Conservation (phyloP, 2,113 vertebrate species). For the Microcebus ravelobensis region DNA sequence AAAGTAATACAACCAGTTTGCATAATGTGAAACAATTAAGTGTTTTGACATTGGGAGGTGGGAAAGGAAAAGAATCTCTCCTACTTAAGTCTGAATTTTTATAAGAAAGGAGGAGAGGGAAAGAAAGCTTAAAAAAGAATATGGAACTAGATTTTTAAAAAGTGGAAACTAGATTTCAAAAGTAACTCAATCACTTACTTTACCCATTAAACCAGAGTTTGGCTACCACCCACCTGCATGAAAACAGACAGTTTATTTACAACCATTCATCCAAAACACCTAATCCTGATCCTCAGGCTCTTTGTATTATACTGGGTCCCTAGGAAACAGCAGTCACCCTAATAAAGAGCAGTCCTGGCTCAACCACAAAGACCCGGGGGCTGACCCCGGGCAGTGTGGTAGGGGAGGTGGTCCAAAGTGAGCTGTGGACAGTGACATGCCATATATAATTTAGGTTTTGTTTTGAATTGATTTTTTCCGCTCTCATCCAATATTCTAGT, state of each 20-base stretch:
- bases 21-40: conserved; percentile 3
- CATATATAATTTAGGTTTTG: not conserved
- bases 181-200: not conserved
- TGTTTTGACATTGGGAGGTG: conserved; percentile 46
- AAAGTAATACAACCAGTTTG: conserved; percentile 4
- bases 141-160: not conserved
- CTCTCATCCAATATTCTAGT: not conserved
- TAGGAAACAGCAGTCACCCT: not conserved
- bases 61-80: conserved; percentile 15
- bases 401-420: fast-evolving
- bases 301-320: not conserved
- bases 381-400: fast-evolving
- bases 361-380: not conserved
- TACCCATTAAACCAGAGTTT: not conserved
- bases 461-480: not conserved
- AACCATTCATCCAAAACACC: not conserved
- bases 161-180: not conserved
- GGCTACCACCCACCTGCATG: no score
- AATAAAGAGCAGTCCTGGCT: not conserved
- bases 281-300: not conserved
- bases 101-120: not conserved
- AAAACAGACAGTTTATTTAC: not conserved
- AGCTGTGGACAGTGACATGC: not conserved
- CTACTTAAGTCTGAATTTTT: not conserved
- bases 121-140: not conserved